Evolutionary conservation across 2,797 vertebrate species (phyloP), one percentile per base, ranked within the genome.

Genomic region (Leucoraja ocellata): DNA sequence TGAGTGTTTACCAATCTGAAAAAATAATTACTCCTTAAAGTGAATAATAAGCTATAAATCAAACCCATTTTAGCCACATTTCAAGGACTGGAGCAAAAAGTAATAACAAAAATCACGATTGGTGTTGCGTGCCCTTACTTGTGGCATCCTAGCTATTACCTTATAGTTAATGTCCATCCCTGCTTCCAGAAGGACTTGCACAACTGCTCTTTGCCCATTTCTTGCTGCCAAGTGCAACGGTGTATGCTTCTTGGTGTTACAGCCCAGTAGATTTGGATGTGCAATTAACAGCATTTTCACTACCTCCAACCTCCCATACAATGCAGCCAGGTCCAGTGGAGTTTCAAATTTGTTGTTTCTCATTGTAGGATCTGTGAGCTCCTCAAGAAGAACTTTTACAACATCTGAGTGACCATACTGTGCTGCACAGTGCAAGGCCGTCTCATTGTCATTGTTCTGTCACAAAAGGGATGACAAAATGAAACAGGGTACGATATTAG

Each of bases 361-460:
- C 98, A 99, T 99, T 94, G 99, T 99, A 95, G 99, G 99, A 96
- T 99, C 99, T 0, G 99, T 99, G 93, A 99, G 96, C 95, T 99
- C 99, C 96, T 99, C 99, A 95, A 99, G 94, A 81, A 99, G 97
- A 91, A 99, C 97, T 94, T 97, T 97, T 94, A 99, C 99, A 95
- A 99, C 99, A 94, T 96, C 96, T 0, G 97, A 97, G 97, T 99
- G 98, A 94, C 99, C 99, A 0, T 99, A 99, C 96, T 99, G 98
- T 0, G 99, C 98, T 0, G 99, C 99, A 0, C 99, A 99, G 96
- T 99, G 99, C 95, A 99, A 96, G 2, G 99, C 98, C 0, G 99
- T 99, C 97, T 99, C 99, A 1, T 99, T 99, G 97, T 99, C 98
- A 0, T 99, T 98, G 96, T 99, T 99, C 99, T 99, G 96, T 92